These are phyloP conservation scores for Brachypterus glaber DNA, from an alignment of 2,888 invertebrate species.

Conservation along the genomic window DNA sequence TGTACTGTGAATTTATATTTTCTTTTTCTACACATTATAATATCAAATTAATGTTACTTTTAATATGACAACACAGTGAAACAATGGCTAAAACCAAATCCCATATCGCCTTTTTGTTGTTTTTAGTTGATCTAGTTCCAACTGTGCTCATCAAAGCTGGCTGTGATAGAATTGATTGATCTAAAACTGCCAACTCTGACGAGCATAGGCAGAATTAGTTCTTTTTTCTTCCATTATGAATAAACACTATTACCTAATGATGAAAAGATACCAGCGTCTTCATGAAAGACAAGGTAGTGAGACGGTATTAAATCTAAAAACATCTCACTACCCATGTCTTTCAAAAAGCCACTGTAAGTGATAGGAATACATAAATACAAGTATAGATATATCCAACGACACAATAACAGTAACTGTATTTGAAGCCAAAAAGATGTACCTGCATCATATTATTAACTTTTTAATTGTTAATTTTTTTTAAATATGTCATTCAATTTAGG, in stretches of 20 bases:
- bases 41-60: too few species aligned
- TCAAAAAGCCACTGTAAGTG: constrained; percentile 60
- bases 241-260: background rate
- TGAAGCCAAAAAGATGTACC: too few species aligned
- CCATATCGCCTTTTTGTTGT: constrained; percentile 1
- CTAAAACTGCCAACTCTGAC: constrained; percentile 63
- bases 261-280: constrained; percentile 38
- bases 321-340: constrained; percentile 99
- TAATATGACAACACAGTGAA: too few species aligned
- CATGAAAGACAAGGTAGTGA: constrained; percentile 99
- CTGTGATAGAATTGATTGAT: constrained; percentile 71
- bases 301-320: constrained; percentile 53
- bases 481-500: too few species aligned
- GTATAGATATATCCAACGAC: too few species aligned
- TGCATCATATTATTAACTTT: too few species aligned
- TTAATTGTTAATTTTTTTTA: too few species aligned
- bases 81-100: background rate
- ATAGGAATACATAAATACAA: too few species aligned
- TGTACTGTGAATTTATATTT: too few species aligned
- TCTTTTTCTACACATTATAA: too few species aligned
- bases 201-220: constrained; percentile 36
- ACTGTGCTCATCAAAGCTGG: constrained; percentile 92
- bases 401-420: too few species aligned
- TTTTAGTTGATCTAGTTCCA: constrained; percentile 36
- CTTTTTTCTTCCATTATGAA: background rate